Conservation (phyloP, 2,797 vertebrate genomes). For the Crocidura indochinensis region DNA sequence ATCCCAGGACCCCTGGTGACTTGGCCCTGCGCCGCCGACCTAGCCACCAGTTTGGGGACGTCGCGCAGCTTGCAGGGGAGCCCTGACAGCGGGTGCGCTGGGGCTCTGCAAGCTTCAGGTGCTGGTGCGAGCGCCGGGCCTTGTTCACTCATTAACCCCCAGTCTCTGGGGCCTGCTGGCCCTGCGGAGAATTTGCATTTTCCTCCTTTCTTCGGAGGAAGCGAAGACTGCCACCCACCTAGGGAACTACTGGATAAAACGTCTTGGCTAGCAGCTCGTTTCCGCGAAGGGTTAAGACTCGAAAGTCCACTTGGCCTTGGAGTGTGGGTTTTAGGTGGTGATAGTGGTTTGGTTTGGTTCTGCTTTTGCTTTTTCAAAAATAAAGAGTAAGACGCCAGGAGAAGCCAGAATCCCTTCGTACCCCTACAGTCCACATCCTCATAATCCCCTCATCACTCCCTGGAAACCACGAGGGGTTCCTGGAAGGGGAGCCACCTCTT, state of each 20-base stretch:
- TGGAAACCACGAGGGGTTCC: not conserved
- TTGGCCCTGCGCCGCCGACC: conserved; percentile 76
- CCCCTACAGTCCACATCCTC: too few species aligned
- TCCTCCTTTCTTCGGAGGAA: conserved; percentile 30
- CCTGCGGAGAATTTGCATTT: conserved; percentile 71
- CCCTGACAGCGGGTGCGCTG: conserved; percentile 85
- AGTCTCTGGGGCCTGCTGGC: conserved; percentile 85
- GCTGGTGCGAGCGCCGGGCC: conserved; percentile 90
- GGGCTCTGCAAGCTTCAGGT: conserved; percentile 89
- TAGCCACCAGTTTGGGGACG: conserved; percentile 91
- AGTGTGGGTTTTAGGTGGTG: not conserved
- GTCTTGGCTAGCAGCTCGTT: conserved; percentile 52
- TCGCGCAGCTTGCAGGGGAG: conserved; percentile 90
- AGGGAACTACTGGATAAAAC: not conserved
- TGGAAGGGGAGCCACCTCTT: not conserved
- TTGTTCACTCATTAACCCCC: conserved; percentile 92
- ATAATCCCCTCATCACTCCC: not conserved
- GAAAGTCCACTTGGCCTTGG: conserved; percentile 67
- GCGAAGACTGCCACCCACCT: conserved; percentile 33
- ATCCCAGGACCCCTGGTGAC: conserved; percentile 60
- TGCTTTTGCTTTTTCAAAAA: not conserved
- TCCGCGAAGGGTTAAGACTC: conserved; percentile 45
- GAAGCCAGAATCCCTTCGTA: not conserved
- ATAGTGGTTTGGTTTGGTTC: not conserved
- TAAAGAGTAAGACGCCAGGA: conserved; percentile 48